Evolutionary conservation across 2,113 vertebrate genomes (phyloP).

Genomic region (Poicephalus gulielmi): DNA sequence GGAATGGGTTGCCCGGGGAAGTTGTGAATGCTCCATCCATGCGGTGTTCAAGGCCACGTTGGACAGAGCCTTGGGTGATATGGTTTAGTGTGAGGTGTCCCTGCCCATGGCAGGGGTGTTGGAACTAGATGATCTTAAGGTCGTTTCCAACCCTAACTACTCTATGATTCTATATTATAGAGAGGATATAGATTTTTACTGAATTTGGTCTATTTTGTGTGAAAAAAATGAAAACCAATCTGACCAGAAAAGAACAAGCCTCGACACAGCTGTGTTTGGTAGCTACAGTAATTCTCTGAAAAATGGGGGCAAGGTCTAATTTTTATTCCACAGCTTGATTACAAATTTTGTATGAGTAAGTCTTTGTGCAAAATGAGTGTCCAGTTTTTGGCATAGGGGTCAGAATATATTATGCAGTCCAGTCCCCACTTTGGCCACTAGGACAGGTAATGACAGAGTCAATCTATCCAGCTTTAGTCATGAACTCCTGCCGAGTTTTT

Average conservation of each 20-base stretch:
- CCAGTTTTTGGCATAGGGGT: neutral
- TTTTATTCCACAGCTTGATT: neutral
- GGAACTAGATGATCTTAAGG: no score
- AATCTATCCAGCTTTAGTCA: neutral
- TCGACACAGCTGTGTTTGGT: neutral
- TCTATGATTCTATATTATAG: no score
- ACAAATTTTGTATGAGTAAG: neutral
- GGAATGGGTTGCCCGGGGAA: no score
- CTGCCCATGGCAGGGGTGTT: no score
- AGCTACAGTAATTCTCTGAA: neutral
- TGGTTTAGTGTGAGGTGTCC: no score
- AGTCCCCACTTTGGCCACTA: neutral
- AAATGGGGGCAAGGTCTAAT: neutral
- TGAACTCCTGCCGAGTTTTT: neutral
- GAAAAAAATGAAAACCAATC: neutral
- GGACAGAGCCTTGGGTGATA: no score
- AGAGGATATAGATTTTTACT: neutral
- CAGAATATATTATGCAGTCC: neutral
- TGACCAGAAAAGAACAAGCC: neutral
- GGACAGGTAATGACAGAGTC: neutral
- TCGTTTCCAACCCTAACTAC: no score
- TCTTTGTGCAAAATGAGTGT: neutral
- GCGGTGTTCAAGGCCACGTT: no score
- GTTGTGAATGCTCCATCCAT: no score
- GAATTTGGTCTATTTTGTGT: neutral